Evolutionary conservation across 1,140 invertebrate species (phyloP).

Genomic region (Ceratosolen solmsi): DNA sequence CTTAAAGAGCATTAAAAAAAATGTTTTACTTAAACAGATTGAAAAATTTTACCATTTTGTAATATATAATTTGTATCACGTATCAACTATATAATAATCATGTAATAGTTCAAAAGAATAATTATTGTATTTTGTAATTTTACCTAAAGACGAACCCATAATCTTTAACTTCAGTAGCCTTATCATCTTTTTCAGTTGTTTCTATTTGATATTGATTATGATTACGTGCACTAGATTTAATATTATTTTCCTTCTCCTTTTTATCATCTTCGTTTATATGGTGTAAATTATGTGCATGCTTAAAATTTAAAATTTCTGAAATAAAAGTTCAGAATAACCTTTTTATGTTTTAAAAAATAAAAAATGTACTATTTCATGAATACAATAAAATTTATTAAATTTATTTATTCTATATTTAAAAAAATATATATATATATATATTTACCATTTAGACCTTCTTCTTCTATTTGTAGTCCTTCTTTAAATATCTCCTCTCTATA

Average conservation of each 20-base stretch:
- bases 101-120: not conserved
- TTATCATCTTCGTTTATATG: slow-evolving; percentile 31
- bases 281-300: slow-evolving; percentile 56
- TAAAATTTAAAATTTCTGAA: slow-evolving; percentile 67
- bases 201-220: slow-evolving; percentile 60
- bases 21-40: too few relatives aligned
- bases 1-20: too few relatives aligned
- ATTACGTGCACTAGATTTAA: slow-evolving; percentile 56
- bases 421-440: too few relatives aligned
- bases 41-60: too few relatives aligned
- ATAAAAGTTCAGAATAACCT: not conserved
- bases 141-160: slow-evolving; percentile 64
- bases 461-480: slow-evolving; percentile 86
- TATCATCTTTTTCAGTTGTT: slow-evolving; percentile 53
- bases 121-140: slow-evolving; percentile 2
- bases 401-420: too few relatives aligned
- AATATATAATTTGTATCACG: too few relatives aligned
- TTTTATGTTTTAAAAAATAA: not conserved
- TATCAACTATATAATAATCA: too few relatives aligned
- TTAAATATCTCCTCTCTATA: slow-evolving; percentile 84
- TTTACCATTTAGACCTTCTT: slow-evolving; percentile 82
- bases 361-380: too few relatives aligned
- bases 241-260: slow-evolving; percentile 54
- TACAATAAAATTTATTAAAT: too few relatives aligned
- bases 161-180: slow-evolving; percentile 58